phyloP scores from a whole-genome alignment of 1,140 invertebrate genomes.

The Bombyx mori region ASM3026992v2 NC_085135.1:9884001-9884500 shows the following conservation, averaged over 20 bases:
- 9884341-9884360: no score
- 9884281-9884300: slow-evolving; percentile 12
- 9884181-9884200: slow-evolving; percentile 10
- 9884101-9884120: neutral
- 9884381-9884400: no score
- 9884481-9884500: no score
- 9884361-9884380: no score
- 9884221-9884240: slow-evolving; percentile 10
- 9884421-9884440: no score
- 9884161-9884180: slow-evolving; percentile 13
- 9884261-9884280: slow-evolving; percentile 11
- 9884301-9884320: slow-evolving; percentile 20
- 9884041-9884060: slow-evolving; percentile 18
- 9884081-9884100: neutral
- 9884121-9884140: neutral
- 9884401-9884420: no score
- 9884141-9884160: slow-evolving; percentile 10
- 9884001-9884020: slow-evolving; percentile 17
- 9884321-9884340: slow-evolving; percentile 18
- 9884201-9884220: slow-evolving; percentile 9
- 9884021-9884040: slow-evolving; percentile 17
- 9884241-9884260: slow-evolving; percentile 6
- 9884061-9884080: neutral
- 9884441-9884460: no score
- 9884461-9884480: no score